Base-by-base conservation (phyloP, 1,140 invertebrate species). In the Bradysia coprophila region DNA sequence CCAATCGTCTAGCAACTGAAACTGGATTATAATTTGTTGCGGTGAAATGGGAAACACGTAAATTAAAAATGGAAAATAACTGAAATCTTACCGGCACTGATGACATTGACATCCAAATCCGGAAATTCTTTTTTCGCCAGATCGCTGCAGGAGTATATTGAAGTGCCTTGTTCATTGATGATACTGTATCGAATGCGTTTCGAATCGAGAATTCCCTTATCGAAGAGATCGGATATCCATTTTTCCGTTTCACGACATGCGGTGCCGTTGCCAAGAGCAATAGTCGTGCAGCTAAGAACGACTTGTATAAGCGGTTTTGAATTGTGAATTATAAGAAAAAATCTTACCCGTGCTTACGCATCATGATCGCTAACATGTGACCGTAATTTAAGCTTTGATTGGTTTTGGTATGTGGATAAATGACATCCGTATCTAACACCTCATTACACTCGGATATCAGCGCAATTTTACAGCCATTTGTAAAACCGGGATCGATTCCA, bases 201-300 rank as follows among this genome's bases (percentile, higher is more conserved):
- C 3, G 67, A 64, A 21, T 59, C 48, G 47, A 85, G 74, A 22
- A 56, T 50, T 3, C 65, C 63, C 0, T 55, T 49, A 16, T 68
- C 51, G 8, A 84, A 81, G 13, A 81, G 54, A n/a, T 70, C 50
- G 1, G 72, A 71, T 9, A 93, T 50, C 65, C 80, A 78, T 13
- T 62, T 52, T 63, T 93, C 87, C 0, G 85, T 90, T 57, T 93
- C 78, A 24, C 86, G 62, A 52, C 88, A 91, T 3, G 78, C 89
- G 15, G 78, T 88, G 10, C 85, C 89, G 65, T 93, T 92, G 1
- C 89, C 89, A 22, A 94, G 61, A 18, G 81, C 87, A 51, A 93
- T 74, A 9, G 82, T 58, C 41, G 75, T 69, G 56, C 80, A 81
- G 10, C 71, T 74, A 49, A 38, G 32, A 34, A 3, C n/a, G 18